Conservation (phyloP, 2,888 invertebrate genomes). For the Chydorus sphaericus region DNA sequence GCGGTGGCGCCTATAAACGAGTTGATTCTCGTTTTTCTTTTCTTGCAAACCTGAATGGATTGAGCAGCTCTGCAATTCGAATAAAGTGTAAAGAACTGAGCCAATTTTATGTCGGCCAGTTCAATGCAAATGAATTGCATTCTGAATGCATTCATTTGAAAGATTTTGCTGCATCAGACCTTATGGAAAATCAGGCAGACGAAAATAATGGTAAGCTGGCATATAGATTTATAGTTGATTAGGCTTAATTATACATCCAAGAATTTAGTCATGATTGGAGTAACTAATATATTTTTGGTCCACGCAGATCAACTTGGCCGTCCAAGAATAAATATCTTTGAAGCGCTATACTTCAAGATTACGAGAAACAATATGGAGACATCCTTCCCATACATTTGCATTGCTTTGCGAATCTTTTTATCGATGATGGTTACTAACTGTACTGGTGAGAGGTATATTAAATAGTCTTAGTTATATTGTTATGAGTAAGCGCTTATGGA, state of each 20-base stretch:
- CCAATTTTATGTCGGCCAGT: background rate
- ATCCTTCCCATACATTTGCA: conserved; percentile 16
- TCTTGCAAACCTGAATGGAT: background rate
- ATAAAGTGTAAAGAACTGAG: background rate
- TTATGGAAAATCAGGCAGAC: background rate
- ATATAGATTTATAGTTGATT: too few species aligned
- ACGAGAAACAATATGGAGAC: background rate
- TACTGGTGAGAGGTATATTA: conserved; percentile 14
- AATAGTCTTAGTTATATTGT: too few species aligned
- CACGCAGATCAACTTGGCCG: too few species aligned
- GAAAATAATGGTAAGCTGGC: too few species aligned
- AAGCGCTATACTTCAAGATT: background rate
- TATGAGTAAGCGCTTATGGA: too few species aligned
- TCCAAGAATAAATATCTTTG: too few species aligned
- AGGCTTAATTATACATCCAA: too few species aligned
- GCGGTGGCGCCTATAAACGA: background rate
- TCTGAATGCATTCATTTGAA: background rate
- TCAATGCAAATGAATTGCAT: background rate
- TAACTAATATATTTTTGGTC: too few species aligned
- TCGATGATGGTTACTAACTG: conserved; percentile 16
- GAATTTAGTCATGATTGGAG: too few species aligned
- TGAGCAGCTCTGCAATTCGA: background rate
- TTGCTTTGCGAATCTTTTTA: conserved; percentile 16
- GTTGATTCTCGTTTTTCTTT: background rate
- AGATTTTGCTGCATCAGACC: background rate